Percentiles rank a stretch among this genome's conserved stretches.
phyloP scores from a whole-genome alignment of 2,888 invertebrate genomes.

The Conistra vaccinii region DNA sequence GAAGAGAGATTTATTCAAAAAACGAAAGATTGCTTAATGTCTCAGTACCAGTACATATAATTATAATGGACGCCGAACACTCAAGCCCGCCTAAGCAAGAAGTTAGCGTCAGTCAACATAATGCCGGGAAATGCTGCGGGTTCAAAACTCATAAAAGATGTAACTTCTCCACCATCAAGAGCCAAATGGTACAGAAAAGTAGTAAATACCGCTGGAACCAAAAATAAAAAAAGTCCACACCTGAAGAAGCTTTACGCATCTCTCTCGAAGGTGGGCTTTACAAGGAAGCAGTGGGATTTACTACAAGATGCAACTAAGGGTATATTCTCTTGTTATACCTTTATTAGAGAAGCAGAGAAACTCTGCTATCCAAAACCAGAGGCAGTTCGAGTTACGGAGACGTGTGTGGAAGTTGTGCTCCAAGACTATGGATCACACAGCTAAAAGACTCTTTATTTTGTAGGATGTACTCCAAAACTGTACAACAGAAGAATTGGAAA shows the following conservation, averaged over 20 bases:
- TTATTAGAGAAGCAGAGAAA: not conserved
- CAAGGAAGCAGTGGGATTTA: constrained; percentile 7
- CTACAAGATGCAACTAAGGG: not conserved
- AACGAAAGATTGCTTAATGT: no score
- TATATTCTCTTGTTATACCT: constrained; percentile 2
- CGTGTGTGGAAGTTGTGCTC: constrained; percentile 7
- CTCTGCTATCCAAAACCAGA: constrained; percentile 1
- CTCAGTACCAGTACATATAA: no score
- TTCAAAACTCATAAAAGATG: no score
- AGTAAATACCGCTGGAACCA: not conserved
- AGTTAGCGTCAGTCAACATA: no score
- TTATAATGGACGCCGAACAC: no score
- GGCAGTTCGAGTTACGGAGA: constrained; percentile 12
- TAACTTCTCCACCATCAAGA: not conserved
- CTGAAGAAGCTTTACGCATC: constrained; percentile 11
- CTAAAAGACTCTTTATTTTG: not conserved
- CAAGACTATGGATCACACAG: constrained; percentile 2
- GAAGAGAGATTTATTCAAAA: no score
- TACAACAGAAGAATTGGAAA: no score
- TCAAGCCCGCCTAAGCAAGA: no score
- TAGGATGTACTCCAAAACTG: constrained; percentile 12
- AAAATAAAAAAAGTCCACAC: not conserved
- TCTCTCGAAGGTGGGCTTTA: constrained; percentile 6
- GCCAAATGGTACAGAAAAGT: not conserved
- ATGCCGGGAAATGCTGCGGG: no score